These are phyloP conservation scores for Netelia fuscicornis DNA, from an alignment of 2,888 invertebrate species.

Conservation along the genomic window DNA sequence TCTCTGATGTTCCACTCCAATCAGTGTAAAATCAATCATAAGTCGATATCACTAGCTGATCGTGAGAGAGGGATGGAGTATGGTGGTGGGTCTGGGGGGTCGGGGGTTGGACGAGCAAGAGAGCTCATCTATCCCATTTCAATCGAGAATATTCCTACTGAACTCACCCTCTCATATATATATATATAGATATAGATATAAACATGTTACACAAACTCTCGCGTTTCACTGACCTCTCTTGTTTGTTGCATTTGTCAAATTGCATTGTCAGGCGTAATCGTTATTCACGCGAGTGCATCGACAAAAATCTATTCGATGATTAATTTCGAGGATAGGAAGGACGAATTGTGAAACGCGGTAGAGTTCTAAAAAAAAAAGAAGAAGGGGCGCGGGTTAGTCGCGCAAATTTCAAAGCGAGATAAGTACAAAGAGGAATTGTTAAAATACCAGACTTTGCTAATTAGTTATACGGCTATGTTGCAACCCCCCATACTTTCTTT, in stretches of 20 bases:
- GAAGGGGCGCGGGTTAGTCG: background rate
- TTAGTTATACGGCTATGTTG: slow-evolving; percentile 80
- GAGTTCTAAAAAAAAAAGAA: too few relatives aligned
- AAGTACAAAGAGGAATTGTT: slow-evolving; percentile 77
- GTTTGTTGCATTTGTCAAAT: slow-evolving; percentile 63
- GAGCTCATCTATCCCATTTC: slow-evolving; percentile 65
- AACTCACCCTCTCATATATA: slow-evolving; percentile 24
- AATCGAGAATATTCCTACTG: slow-evolving; percentile 63
- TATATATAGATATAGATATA: background rate
- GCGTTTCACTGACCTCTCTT: slow-evolving; percentile 39
- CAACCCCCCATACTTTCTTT: too few relatives aligned
- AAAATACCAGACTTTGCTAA: slow-evolving; percentile 81
- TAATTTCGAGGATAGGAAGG: slow-evolving; percentile 1
- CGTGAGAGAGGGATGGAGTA: background rate
- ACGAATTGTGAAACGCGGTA: too few relatives aligned
- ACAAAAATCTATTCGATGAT: slow-evolving; percentile 51
- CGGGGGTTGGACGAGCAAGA: background rate
- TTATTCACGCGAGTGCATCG: slow-evolving; percentile 38
- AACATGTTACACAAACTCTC: background rate
- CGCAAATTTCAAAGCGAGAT: background rate
- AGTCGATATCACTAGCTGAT: slow-evolving; percentile 68
- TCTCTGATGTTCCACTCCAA: slow-evolving; percentile 65
- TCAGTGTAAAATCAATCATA: slow-evolving; percentile 70
- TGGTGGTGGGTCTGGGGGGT: background rate
- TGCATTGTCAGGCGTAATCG: slow-evolving; percentile 57